These are phyloP conservation scores for Diglossa brunneiventris DNA, from an alignment of 2,113 vertebrate species.

Conservation along the genomic window DNA sequence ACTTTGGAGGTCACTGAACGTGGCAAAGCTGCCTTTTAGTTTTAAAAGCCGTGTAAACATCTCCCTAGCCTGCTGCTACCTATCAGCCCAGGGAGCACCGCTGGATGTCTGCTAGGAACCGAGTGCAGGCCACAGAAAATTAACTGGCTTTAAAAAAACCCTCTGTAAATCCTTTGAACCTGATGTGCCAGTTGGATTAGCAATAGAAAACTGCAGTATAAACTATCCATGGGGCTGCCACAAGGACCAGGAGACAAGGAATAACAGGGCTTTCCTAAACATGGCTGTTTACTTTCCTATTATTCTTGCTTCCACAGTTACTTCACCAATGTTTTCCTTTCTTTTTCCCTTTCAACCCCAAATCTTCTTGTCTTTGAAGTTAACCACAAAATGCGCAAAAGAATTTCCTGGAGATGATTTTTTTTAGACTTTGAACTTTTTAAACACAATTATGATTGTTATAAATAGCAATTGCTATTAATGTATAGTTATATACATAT, in stretches of 20 bases:
- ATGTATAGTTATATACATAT: not conserved
- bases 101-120: not conserved
- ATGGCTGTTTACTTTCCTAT: not conserved
- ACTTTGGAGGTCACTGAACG: slow-evolving; percentile 26
- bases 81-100: not conserved
- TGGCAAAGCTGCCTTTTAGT: slow-evolving; percentile 43
- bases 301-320: not conserved
- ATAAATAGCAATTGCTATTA: not conserved
- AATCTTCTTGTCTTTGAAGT: not conserved
- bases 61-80: not conserved
- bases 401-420: not conserved
- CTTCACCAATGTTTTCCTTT: not conserved
- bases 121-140: not conserved
- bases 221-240: not conserved
- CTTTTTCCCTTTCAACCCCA: not conserved
- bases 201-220: not conserved
- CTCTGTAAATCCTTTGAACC: not conserved
- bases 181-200: not conserved
- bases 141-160: not conserved
- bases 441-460: not conserved
- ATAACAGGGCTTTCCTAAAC: not conserved
- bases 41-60: slow-evolving; percentile 36
- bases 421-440: not conserved
- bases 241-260: rapidly evolving
- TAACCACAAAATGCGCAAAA: not conserved